A percentile compares a stretch with the other conserved stretches of the same genome.
phyloP scores from a whole-genome alignment of 2,888 invertebrate genomes.

The Cheilosia vulpina region DNA sequence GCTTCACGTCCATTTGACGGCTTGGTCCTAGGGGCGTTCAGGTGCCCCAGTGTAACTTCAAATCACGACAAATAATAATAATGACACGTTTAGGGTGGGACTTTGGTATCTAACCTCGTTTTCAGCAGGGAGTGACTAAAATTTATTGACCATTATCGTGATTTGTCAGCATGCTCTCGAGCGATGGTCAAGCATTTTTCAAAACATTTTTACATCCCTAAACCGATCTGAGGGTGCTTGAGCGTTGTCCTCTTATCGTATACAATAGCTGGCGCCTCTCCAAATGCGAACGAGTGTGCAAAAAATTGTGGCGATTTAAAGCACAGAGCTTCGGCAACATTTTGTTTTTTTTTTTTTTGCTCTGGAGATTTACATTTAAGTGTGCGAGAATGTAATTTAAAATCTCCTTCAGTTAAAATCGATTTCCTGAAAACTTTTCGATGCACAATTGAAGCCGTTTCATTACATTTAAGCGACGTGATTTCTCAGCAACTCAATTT shows the following conservation, averaged over 20 bases:
- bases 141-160: conserved; percentile 50
- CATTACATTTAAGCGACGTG: no score
- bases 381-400: no score
- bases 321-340: neutral
- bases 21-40: conserved; percentile 2
- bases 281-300: conserved; percentile 34
- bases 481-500: no score
- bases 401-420: no score
- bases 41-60: neutral
- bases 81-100: neutral
- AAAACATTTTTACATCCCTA: conserved; percentile 4
- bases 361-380: neutral
- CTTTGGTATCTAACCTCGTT: neutral
- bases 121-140: conserved; percentile 11
- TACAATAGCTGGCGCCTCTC: conserved; percentile 42
- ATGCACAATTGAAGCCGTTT: no score
- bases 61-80: conserved; percentile 11
- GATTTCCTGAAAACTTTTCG: no score
- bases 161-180: conserved; percentile 37
- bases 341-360: neutral
- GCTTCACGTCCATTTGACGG: conserved; percentile 23
- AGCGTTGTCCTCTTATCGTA: conserved; percentile 8
- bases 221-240: neutral
- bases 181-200: conserved; percentile 27
- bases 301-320: conserved; percentile 21